Evolutionary conservation across 2,888 invertebrate genomes (phyloP).

Genomic region (Drosophila pseudotalamancana): DNA sequence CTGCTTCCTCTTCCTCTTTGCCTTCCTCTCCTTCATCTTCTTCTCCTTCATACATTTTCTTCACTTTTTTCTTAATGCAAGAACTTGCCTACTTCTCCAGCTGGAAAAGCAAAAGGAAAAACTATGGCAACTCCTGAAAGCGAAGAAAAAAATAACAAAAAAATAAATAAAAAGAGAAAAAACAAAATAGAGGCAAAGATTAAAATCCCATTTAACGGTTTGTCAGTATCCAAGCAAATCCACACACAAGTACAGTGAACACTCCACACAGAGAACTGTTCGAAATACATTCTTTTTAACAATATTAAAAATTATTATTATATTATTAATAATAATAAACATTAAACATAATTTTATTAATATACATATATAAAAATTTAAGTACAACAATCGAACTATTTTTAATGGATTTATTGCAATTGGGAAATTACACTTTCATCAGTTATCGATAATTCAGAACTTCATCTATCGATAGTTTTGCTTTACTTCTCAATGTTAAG

Average conservation of each 20-base stretch:
- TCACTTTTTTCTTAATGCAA: not conserved
- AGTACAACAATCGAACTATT: too few relatives aligned
- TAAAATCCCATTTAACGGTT: conserved; percentile 23
- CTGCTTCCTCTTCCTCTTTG: not conserved
- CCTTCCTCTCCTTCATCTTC: not conserved
- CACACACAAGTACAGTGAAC: not conserved
- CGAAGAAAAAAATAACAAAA: not conserved
- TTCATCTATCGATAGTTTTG: not conserved
- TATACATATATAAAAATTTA: too few relatives aligned
- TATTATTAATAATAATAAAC: too few relatives aligned
- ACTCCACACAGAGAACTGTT: not conserved
- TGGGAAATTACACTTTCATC: too few relatives aligned
- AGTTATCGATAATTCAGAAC: too few relatives aligned
- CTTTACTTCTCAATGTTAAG: conserved; percentile 5
- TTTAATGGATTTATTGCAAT: too few relatives aligned
- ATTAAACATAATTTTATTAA: too few relatives aligned
- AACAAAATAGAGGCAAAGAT: conserved; percentile 6
- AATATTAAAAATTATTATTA: too few relatives aligned
- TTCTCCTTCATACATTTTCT: not conserved
- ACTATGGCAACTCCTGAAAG: conserved; percentile 4
- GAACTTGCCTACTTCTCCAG: not conserved
- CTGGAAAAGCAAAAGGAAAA: not conserved
- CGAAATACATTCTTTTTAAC: too few relatives aligned
- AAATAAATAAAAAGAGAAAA: not conserved
- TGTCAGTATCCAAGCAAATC: not conserved